Evolutionary conservation across 64 coral and sea anemone species (phyloP), one percentile per base, ranked within the genome.

Genomic region (Stichodactyla mertensii): DNA sequence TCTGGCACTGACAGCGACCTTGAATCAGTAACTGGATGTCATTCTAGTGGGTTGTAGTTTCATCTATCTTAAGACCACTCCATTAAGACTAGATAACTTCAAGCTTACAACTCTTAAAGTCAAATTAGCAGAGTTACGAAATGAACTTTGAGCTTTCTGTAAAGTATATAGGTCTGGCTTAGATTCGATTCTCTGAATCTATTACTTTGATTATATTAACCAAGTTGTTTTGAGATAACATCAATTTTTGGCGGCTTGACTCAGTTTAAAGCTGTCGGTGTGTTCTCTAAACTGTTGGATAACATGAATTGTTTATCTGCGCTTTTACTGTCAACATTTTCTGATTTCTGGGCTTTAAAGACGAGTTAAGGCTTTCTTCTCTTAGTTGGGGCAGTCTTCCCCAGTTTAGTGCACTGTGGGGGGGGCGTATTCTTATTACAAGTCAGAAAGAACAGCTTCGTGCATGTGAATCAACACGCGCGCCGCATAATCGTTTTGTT

Each of bases 61-160:
- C 62, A 74, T 31, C 27, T 74, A 74, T 74, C 69, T 9, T 36
- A 74, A 74, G 27, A 74, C 8, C 69, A 19, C 69, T 74, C 69
- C 69, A 74, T 74, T 74, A 74, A 58, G n/a, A 1, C 10, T 10
- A 23, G 69, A 74, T 74, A 31, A 74, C 24, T 66, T 66, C 26
- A 74, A 23, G 56, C 56, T 19, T 74, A 70, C 7, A 20, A 70
- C 16, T 70, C 66, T 70, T 70, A 70, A 22, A 24, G 66, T 24
- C 66, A 70, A 23, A 70, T 74, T 74, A 74, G 69, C 27, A 12
- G 22, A 70, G 69, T 74, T 74, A 12, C 24, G 14, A 11, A 74
- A 27, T 74, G 69, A 74, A 31, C 69, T 74, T 74, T 74, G n/a
- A 23, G 69, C 24, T 74, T 74, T 23, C 64, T 74, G 24, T 74